Base-by-base conservation (phyloP, 2,888 invertebrate genomes). In the Hedya salicella region DNA sequence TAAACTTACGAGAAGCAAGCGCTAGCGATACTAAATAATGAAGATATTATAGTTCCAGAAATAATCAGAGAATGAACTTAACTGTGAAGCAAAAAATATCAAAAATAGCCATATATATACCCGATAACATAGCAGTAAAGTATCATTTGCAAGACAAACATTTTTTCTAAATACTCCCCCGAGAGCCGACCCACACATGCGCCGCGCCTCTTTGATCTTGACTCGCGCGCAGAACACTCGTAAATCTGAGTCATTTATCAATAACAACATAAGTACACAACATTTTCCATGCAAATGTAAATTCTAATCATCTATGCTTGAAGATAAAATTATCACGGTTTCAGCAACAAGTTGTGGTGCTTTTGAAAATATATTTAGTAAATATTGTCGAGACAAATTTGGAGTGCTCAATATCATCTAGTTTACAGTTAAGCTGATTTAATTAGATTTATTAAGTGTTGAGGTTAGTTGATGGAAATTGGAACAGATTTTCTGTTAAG, bases 311-410 rank as follows among this genome's bases (percentile, higher is more conserved):
- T 0, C 1, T 3, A 21, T 9, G 0, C 1, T 21, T 14, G 1
- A 40, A 14, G 54, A n/a, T 40, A 11, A 39, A 40, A 14, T 9
- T 54, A 9, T 14, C 21, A 9, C 19, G 6, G 0, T 6, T 3
- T 6, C 16, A n/a, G 30, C 8, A 13, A 44, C 1, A 1, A 30
- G 25, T 32, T 46, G 8, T 8, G 40, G 5, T 17, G 17, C 8
- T 46, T 46, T 13, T n/a, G 14, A 17, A 32, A 9, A 32, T 3
- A 0, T 13, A 9, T 17, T n/a, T 30, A 57, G 49, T 60, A 60
- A 66, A 66, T 66, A 61, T 61, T 66, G 66, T 66, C 66, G 60
- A n/a, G 66, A 66, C 66, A 61, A 66, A 66, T 66, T 66, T 66
- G 42, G 42, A 66, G 48, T 53, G 66, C n/a, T 32, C n/a, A 17